Evolutionary conservation across 2,888 invertebrate genomes (phyloP).

Genomic region (Trichacis sp.): DNA sequence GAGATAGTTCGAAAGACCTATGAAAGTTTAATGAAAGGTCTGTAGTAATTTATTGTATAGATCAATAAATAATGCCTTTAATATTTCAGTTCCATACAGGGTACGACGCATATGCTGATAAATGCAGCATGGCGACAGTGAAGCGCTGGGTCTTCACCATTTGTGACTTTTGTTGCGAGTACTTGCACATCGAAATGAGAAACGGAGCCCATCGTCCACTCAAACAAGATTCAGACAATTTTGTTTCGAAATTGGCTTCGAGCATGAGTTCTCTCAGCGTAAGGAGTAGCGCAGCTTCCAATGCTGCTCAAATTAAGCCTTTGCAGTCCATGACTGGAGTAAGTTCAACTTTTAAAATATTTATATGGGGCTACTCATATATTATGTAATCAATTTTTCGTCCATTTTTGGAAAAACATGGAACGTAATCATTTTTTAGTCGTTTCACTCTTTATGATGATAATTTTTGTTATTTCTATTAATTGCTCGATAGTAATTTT

Average conservation of each 20-base stretch:
- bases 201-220: slow-evolving; percentile 61
- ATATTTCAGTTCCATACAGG: slow-evolving; percentile 50
- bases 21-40: too few species aligned
- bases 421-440: too few species aligned
- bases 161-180: slow-evolving; percentile 57
- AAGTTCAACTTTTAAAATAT: not conserved
- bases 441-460: too few species aligned
- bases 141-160: slow-evolving; percentile 65
- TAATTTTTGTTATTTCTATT: too few species aligned
- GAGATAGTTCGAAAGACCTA: too few species aligned
- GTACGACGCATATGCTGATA: slow-evolving; percentile 11
- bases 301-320: not conserved
- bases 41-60: too few species aligned
- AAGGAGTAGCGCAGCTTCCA: not conserved
- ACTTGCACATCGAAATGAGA: slow-evolving; percentile 46
- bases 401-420: too few species aligned
- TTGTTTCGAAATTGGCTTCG: not conserved
- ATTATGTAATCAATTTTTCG: too few species aligned
- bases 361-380: too few species aligned
- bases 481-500: too few species aligned
- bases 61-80: too few species aligned
- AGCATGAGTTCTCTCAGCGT: not conserved
- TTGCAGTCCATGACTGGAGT: slow-evolving; percentile 13
- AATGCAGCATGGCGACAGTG: slow-evolving; percentile 59
- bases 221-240: slow-evolving; percentile 26